Evolutionary conservation across 2,888 invertebrate genomes (phyloP), one percentile per base, ranked within the genome.

Genomic region (Lithophane leautieri): DNA sequence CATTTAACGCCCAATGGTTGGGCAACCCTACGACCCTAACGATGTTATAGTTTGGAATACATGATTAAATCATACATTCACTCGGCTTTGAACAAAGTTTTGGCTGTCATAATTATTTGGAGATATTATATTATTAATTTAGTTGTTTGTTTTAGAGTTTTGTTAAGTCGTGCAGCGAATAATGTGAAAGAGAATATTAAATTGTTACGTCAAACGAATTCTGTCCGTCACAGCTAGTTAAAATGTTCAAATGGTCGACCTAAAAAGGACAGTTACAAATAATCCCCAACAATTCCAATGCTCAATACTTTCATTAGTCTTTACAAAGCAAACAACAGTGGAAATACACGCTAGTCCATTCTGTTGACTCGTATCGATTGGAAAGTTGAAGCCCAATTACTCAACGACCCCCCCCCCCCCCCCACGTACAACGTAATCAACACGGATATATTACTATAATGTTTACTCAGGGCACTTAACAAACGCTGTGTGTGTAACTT

Each of bases 1-100:
- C 91, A 92, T 93, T 94, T 93, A 91, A 91, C 90, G 89, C 87
- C 89, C 87, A 82, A 88, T 86, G 91, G 86, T 85, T 89, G 88
- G 89, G 86, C 81, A 86, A 83, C 87, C 90, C 87, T 79, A 86
- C 81, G 83, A 77, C 82, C 83, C 82, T 88, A 85, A 89, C 86
- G 79, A 86, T 88, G 81, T 90, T 89, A 87, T 88, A 89, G 89
- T 89, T 90, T 88, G 82, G 88, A 90, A 89, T 84, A 88, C 80
- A 87, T 87, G 84, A 90, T 92, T 88, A 88, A 85, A 81, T 82
- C 83, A 82, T 86, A 84, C 86, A 86, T 89, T 89, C 80, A 84
- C 80, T 79, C 77, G 85, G 72, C 76, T 82, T 74, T 79, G 73
- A 79, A 47, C 72, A 77, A 85, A 83, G 73, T 81, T 87, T 72